phyloP scores from a whole-genome alignment of 2,797 vertebrate genomes.

The Craterocephalus amniculus region DNA sequence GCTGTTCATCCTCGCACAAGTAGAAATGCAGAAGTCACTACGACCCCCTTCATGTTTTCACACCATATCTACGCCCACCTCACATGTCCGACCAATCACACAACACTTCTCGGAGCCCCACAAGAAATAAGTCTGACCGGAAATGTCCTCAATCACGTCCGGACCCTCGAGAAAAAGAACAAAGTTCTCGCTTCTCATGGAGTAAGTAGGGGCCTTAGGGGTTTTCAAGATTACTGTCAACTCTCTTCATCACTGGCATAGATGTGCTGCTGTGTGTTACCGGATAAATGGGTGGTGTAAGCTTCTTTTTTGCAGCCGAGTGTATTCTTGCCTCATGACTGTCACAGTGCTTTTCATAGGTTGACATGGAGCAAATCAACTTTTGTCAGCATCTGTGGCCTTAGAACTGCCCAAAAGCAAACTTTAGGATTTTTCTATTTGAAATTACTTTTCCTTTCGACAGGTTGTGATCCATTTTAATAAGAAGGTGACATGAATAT shows the following conservation, averaged over 20 bases:
- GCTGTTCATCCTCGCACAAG: too few species aligned
- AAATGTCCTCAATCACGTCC: too few species aligned
- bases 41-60: too few species aligned
- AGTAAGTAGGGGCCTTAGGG: too few species aligned
- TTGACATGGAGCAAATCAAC: slow-evolving; percentile 61
- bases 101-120: too few species aligned
- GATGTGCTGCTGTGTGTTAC: slow-evolving; percentile 56
- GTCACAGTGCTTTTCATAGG: slow-evolving; percentile 66
- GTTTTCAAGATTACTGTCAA: slow-evolving; percentile 54
- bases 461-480: slow-evolving; percentile 52
- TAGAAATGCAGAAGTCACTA: too few species aligned
- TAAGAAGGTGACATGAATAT: slow-evolving; percentile 70
- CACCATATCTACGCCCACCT: too few species aligned
- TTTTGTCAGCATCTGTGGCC: slow-evolving; percentile 70
- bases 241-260: slow-evolving; percentile 57
- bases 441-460: slow-evolving; percentile 66
- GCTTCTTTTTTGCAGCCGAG: slow-evolving; percentile 44
- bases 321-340: slow-evolving; percentile 32
- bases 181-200: too few species aligned
- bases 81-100: too few species aligned
- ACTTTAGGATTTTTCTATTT: slow-evolving; percentile 71
- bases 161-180: too few species aligned
- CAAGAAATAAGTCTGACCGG: too few species aligned
- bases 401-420: slow-evolving; percentile 68
- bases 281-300: slow-evolving; percentile 44